Percentiles rank a stretch among this genome's conserved stretches.
phyloP scores from a whole-genome alignment of 1,140 invertebrate species.

The Listronotus bonariensis region DNA sequence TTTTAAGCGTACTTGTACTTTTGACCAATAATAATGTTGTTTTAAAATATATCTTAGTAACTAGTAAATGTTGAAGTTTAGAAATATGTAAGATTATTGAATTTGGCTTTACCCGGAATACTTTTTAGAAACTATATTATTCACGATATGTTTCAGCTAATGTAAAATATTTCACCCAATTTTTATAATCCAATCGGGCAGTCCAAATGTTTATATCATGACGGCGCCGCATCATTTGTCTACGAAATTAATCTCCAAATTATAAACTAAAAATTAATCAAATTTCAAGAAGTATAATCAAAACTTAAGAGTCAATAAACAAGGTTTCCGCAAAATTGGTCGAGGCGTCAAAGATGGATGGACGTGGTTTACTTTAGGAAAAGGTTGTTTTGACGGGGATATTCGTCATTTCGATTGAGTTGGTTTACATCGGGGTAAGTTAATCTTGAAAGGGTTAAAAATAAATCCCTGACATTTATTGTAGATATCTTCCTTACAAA shows the following conservation, averaged over 20 bases:
- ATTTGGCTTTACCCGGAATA: too few species aligned
- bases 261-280: slow-evolving; percentile 24
- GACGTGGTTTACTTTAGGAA: slow-evolving; percentile 11
- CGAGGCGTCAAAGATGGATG: slow-evolving; percentile 10
- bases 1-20: too few species aligned
- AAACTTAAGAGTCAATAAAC: slow-evolving; percentile 20
- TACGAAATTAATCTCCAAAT: slow-evolving; percentile 16
- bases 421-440: neutral
- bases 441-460: too few species aligned
- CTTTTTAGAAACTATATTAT: too few species aligned
- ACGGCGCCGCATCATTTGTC: slow-evolving; percentile 14
- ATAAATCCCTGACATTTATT: too few species aligned
- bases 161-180: too few species aligned
- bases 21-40: too few species aligned
- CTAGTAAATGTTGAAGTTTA: too few species aligned
- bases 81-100: too few species aligned
- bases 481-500: too few species aligned
- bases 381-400: slow-evolving; percentile 13
- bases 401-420: neutral
- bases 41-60: too few species aligned
- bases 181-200: neutral
- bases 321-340: slow-evolving; percentile 22
- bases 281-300: slow-evolving; percentile 9
- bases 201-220: slow-evolving; percentile 10
- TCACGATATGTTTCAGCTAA: too few species aligned